Evolutionary conservation across 2,888 invertebrate species (phyloP).

Genomic region (Scaeva pyrastri): DNA sequence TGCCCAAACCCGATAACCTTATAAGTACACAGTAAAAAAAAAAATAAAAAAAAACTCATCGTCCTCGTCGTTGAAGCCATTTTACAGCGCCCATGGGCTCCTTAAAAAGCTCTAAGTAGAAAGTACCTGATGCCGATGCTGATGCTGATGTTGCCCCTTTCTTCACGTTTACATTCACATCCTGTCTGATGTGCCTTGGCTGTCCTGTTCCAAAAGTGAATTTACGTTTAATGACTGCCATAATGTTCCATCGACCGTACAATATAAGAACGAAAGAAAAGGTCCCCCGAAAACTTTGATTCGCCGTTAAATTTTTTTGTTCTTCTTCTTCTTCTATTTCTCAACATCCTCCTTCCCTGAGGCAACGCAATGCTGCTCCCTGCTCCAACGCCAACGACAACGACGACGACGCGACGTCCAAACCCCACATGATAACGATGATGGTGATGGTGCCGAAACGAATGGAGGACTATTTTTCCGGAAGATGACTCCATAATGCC

Average conservation of each 20-base stretch:
- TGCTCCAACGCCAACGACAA: not conserved
- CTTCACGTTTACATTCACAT: not conserved
- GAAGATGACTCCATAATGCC: constrained; percentile 65
- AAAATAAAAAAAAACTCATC: constrained; percentile 24
- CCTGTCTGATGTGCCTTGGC: no score
- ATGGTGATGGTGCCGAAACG: not conserved
- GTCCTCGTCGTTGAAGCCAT: constrained; percentile 22
- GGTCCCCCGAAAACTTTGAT: constrained; percentile 71
- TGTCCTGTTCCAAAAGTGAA: constrained; percentile 59
- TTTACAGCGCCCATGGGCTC: constrained; percentile 52
- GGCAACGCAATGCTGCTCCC: constrained; percentile 4
- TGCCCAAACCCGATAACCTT: constrained; percentile 54
- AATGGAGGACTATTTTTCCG: constrained; percentile 48
- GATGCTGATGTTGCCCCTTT: constrained; percentile 17
- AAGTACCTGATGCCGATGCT: constrained; percentile 67
- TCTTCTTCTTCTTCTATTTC: constrained; percentile 17
- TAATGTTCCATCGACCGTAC: constrained; percentile 74
- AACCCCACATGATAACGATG: no score
- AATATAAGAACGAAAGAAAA: constrained; percentile 54
- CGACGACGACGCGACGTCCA: no score
- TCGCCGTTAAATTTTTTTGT: constrained; percentile 29
- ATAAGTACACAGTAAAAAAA: constrained; percentile 1
- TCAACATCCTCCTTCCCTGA: constrained; percentile 23
- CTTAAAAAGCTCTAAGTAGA: constrained; percentile 34
- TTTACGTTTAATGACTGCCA: constrained; percentile 73